Evolutionary conservation across 1,140 invertebrate genomes (phyloP).

Genomic region (Artemia franciscana): DNA sequence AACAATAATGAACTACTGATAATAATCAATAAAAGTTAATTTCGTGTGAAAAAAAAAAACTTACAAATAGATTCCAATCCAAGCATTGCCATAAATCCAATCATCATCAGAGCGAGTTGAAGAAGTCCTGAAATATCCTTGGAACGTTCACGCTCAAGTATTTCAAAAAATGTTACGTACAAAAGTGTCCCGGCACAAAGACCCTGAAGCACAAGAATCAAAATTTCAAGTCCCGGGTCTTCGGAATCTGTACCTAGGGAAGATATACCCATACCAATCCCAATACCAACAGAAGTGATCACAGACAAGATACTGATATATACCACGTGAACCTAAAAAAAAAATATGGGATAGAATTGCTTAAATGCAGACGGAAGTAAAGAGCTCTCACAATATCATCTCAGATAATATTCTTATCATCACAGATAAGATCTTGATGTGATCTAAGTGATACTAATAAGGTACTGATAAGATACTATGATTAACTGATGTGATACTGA

Average conservation of each 20-base stretch:
- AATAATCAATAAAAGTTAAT: too few relatives aligned
- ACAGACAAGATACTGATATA: conserved; percentile 18
- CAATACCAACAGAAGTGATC: conserved; percentile 19
- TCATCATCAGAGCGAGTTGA: conserved; percentile 39
- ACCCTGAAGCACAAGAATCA: conserved; percentile 22
- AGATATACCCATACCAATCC: conserved; percentile 19
- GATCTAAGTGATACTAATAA: too few relatives aligned
- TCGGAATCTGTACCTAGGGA: conserved; percentile 16
- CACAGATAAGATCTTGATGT: too few relatives aligned
- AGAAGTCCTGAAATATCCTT: conserved; percentile 37
- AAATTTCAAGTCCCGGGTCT: conserved; percentile 10
- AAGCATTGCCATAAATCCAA: conserved; percentile 53
- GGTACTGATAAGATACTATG: too few relatives aligned
- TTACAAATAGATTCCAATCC: conserved; percentile 46
- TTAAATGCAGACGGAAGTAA: too few relatives aligned
- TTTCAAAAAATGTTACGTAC: conserved; percentile 36
- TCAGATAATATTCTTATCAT: too few relatives aligned
- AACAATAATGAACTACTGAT: too few relatives aligned
- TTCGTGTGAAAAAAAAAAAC: too few relatives aligned
- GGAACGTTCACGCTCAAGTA: conserved; percentile 32
- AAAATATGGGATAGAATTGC: not conserved
- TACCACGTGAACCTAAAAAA: not conserved
- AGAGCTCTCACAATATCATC: too few relatives aligned
- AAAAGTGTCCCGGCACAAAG: conserved; percentile 35
- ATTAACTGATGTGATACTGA: too few relatives aligned